Conservation (phyloP, 2,797 vertebrate species). For the Amazona ochrocephala region DNA sequence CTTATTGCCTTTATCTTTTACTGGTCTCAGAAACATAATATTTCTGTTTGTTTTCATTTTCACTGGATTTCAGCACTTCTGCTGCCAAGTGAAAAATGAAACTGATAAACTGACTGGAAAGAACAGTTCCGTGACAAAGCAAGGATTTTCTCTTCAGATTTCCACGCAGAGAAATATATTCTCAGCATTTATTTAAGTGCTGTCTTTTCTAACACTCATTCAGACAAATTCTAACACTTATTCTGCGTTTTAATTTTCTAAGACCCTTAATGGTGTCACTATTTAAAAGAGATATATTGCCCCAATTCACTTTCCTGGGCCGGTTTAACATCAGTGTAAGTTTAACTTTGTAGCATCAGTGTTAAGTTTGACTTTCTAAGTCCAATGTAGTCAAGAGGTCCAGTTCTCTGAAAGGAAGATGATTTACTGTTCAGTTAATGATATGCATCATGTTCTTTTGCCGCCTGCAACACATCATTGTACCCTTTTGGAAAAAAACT, state of each 20-base stretch:
- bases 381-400: neutral
- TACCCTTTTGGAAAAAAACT: neutral
- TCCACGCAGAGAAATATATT: neutral
- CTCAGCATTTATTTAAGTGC: neutral
- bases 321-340: neutral
- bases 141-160: neutral
- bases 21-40: neutral
- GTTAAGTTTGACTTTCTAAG: neutral
- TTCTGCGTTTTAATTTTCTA: neutral
- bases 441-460: neutral
- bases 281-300: neutral
- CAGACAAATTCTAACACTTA: neutral
- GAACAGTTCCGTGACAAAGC: neutral
- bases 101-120: neutral
- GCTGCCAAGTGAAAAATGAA: conserved; percentile 19
- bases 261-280: neutral
- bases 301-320: neutral
- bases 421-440: neutral
- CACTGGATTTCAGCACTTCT: neutral
- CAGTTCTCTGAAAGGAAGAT: neutral
- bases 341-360: neutral
- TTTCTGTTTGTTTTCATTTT: neutral
- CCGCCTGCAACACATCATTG: neutral
- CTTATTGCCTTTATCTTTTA: neutral
- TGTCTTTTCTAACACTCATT: neutral